Evolutionary conservation across 2,113 vertebrate species (phyloP).

Genomic region (Gopherus evgoodei): DNA sequence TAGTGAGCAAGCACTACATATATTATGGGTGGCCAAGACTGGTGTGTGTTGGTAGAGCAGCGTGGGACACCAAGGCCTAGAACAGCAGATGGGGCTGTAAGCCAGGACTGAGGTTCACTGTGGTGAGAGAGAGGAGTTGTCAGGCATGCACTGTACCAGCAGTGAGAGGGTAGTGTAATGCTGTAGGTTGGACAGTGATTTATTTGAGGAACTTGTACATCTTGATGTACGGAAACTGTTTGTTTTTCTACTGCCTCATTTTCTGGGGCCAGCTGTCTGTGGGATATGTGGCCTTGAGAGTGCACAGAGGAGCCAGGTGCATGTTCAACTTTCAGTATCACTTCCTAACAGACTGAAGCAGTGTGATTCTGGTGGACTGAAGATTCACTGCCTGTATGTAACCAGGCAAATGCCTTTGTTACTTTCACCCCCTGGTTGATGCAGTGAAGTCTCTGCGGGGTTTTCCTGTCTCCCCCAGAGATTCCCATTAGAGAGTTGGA

Average conservation of each 20-base stretch:
- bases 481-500: neutral
- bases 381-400: neutral
- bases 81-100: neutral
- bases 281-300: neutral
- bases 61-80: neutral
- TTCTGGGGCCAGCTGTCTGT: neutral
- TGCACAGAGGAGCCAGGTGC: neutral
- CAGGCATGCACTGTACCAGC: neutral
- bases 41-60: neutral
- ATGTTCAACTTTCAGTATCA: neutral
- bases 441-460: neutral
- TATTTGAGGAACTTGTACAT: neutral
- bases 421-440: neutral
- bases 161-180: neutral
- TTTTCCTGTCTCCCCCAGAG: neutral
- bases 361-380: neutral
- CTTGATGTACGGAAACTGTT: neutral
- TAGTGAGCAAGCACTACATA: neutral
- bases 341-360: neutral
- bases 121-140: neutral
- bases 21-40: neutral
- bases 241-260: neutral
- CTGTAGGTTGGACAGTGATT: neutral
- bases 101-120: neutral
- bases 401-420: neutral